Base-by-base conservation (phyloP, 2,797 vertebrate genomes). In the Coregonus ussuriensis region DNA sequence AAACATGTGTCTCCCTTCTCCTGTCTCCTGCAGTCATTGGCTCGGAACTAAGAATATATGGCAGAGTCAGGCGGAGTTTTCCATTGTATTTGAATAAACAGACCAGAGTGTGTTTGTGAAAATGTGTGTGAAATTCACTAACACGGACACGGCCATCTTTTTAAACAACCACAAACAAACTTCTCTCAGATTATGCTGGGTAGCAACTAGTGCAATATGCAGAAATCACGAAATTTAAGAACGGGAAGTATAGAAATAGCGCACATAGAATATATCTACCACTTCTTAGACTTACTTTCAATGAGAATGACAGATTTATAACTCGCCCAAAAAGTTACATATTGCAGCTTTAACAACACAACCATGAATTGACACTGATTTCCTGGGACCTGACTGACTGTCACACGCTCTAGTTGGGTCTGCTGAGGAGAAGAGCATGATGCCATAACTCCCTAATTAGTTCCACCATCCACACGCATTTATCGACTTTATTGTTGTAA, bases 401-500 rank as follows among this genome's bases (percentile, higher is more conserved):
- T 41, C 67, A 35, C 33, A 7, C 3, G 18, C 11, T 37, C 4
- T 33, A 54, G 72, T 71, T 75, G 53, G 81, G 82, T 86, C 83
- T 84, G 76, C 72, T 66, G 76, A 67, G 75, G 71, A 80, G 11
- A 67, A 74, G 69, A 80, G 6, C 33, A 62, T 79, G 69, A 84
- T 82, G 77, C 77, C 79, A 85, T 90, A 82, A 88, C 87, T 85
- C 83, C 78, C 78, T 89, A 86, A 91, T 93, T 92, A 89, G 84
- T 74, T 81, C 37, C 84, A 18, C 72, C 80, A 75, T 81, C 81
- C 82, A 90, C 90, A 89, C 86, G 85, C 75, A 70, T 86, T 87
- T 87, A 88, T 90, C 85, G 87, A 90, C 82, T 81, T 89, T 68
- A 56, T 70, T 74, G 81, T 86, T 88, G 82, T 83, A 89, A 89